Evolutionary conservation across 2,888 invertebrate species (phyloP).

Genomic region (Melieria omissa): DNA sequence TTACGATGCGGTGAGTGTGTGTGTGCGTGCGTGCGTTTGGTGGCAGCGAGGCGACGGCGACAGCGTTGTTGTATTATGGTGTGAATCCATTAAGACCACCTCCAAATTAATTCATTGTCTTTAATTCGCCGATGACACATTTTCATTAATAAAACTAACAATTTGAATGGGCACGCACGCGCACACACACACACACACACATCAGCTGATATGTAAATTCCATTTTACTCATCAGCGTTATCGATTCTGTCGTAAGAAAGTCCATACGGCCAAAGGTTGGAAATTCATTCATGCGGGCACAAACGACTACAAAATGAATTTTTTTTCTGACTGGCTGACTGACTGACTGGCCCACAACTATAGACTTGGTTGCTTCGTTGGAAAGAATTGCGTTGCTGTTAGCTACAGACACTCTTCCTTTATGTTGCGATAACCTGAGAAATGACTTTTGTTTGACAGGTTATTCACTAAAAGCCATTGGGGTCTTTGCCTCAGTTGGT

Average conservation of each 20-base stretch:
- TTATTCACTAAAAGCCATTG: too few species aligned
- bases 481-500: too few species aligned
- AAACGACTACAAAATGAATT: background rate
- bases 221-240: background rate
- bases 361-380: too few species aligned
- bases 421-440: too few species aligned
- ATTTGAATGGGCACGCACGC: constrained; percentile 13
- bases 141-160: constrained; percentile 31
- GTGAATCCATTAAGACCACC: constrained; percentile 25
- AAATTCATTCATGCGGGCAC: too few species aligned
- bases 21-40: background rate
- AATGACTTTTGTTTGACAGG: too few species aligned
- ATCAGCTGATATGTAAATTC: background rate
- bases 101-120: constrained; percentile 30
- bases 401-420: too few species aligned
- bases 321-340: too few species aligned
- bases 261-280: too few species aligned
- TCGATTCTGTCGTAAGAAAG: background rate
- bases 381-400: too few species aligned
- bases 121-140: constrained; percentile 28
- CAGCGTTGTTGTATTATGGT: background rate
- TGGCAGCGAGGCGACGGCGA: too few species aligned
- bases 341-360: too few species aligned
- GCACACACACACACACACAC: background rate
- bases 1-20: background rate